Percentiles rank a stretch among this genome's conserved stretches.
phyloP scores from a whole-genome alignment of 2,888 invertebrate genomes.

The Yponomeuta cagnagella region DNA sequence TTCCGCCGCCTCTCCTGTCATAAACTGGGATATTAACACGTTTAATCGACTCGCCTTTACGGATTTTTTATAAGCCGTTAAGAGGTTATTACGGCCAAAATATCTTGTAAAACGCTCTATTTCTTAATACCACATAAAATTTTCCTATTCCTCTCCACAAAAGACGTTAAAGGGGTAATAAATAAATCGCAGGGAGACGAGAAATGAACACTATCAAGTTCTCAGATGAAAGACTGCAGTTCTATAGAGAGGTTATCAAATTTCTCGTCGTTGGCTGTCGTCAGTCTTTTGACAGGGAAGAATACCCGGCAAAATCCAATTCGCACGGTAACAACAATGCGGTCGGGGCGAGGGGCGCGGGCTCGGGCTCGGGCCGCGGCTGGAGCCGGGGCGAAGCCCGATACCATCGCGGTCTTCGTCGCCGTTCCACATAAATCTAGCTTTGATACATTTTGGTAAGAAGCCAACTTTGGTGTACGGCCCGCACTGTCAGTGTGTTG shows the following conservation, averaged over 20 bases:
- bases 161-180: slow-evolving; percentile 5
- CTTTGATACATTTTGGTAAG: slow-evolving; percentile 72
- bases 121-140: slow-evolving; percentile 2
- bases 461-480: slow-evolving; percentile 57
- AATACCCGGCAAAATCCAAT: slow-evolving; percentile 43
- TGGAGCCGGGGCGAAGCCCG: slow-evolving; percentile 28
- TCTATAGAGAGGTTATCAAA: slow-evolving; percentile 25
- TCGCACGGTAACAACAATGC: slow-evolving; percentile 46
- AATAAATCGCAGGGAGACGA: slow-evolving; percentile 8
- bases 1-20: slow-evolving; percentile 34
- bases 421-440: slow-evolving; percentile 67
- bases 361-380: slow-evolving; percentile 18
- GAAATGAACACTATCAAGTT: slow-evolving; percentile 11
- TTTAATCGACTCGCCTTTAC: slow-evolving; percentile 40
- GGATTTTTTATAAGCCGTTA: slow-evolving; percentile 48
- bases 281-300: slow-evolving; percentile 33
- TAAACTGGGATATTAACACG: slow-evolving; percentile 37
- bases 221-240: slow-evolving; percentile 13
- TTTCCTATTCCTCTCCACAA: slow-evolving; percentile 9
- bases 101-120: slow-evolving; percentile 12
- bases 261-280: slow-evolving; percentile 28
- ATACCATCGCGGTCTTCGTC: slow-evolving; percentile 68
- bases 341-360: slow-evolving; percentile 24
- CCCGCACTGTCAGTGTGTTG: slow-evolving; percentile 19
- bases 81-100: slow-evolving; percentile 20